Evolutionary conservation across 1,140 invertebrate species (phyloP), one percentile per base, ranked within the genome.

Genomic region (Lepidurus packardi): DNA sequence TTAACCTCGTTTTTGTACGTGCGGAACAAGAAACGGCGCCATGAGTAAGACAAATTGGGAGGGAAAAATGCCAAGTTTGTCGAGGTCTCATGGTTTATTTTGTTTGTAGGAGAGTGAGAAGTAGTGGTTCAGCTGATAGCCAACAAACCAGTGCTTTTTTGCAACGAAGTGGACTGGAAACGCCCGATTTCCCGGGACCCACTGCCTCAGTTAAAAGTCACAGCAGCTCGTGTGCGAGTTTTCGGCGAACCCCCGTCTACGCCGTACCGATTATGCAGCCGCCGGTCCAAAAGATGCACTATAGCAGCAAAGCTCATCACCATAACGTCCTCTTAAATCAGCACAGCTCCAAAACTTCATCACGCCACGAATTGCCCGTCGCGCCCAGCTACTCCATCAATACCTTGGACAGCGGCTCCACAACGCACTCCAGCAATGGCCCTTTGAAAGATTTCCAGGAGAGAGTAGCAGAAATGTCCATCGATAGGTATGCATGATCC

Each of bases 401-500:
- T 81, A 87, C 90, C 47, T 85, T 77, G 75, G 90, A 77, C 88
- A 88, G 80, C 88, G 88, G 5, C 88, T 87, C 25, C 87, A 87
- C 77, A 13, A 43, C 47, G 86, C 84, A 0, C 85, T 91, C 9
- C 53, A 73, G 41, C 77, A 78, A 91, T 80, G 86, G 90, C 53
- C 43, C 80, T 24, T 89, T 88, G 16, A 89, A 90, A 82, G 90
- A 91, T 83, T 84, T 91, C 43, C 90, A 91, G 81, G 90, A 92
- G 81, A 88, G 90, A 82, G 91, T 94, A 80, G 88, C 90, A 13
- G 92, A 94, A 84, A 87, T 93, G 74, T 91, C 91, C 1, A 90
- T 94, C 81, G 91, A 93, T 82, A 90, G 90, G 88, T 89, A 82
- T 81, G 80, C 74, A n/a, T 8, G 34, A 34, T 79, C n/a, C 16